These are phyloP conservation scores for Heterotilapia buettikoferi DNA, from an alignment of 2,113 vertebrate species.

Conservation along the genomic window DNA sequence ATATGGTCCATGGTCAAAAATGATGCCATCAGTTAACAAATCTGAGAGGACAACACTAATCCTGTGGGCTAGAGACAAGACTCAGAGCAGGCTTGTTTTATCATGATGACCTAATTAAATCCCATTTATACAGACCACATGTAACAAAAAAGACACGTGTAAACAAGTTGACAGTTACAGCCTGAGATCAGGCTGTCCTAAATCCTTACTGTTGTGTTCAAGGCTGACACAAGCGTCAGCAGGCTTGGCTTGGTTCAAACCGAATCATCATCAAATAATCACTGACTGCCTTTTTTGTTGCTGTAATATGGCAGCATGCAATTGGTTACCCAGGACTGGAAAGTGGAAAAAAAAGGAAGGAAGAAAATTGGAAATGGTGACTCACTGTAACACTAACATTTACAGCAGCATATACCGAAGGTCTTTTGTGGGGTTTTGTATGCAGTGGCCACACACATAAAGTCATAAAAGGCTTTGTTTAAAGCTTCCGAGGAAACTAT, in stretches of 20 bases:
- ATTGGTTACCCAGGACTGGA: not conserved
- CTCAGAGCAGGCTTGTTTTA: not conserved
- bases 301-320: constrained; percentile 1
- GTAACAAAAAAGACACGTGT: not conserved
- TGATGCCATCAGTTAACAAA: not conserved
- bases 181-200: not conserved
- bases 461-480: not conserved
- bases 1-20: not conserved
- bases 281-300: not conserved
- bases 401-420: not conserved
- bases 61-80: not conserved
- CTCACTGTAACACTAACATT: constrained; percentile 12
- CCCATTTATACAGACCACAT: not conserved
- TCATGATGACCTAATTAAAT: not conserved
- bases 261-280: constrained; percentile 6
- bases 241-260: not conserved
- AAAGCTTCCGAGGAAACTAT: not conserved
- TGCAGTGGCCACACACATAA: not conserved
- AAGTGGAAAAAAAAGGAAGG: not conserved
- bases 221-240: not conserved
- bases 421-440: not conserved
- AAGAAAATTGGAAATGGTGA: constrained; percentile 29
- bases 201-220: not conserved
- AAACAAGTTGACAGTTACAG: constrained; percentile 2
- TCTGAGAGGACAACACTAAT: not conserved